Evolutionary conservation across 2,797 vertebrate genomes (phyloP).

Genomic region (Paratrypauchen microcephalus): DNA sequence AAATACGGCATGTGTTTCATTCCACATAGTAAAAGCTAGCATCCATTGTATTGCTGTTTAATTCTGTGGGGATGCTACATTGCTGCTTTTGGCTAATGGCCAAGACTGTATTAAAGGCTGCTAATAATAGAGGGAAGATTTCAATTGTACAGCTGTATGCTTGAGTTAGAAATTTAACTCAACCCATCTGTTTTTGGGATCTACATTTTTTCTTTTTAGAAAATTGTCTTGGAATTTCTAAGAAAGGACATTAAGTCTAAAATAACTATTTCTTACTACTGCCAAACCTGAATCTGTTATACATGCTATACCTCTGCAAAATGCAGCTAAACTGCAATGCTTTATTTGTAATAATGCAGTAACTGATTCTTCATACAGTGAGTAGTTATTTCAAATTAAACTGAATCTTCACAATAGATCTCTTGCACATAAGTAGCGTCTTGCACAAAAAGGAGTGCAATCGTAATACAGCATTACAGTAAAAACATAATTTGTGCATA

Average conservation of each 20-base stretch:
- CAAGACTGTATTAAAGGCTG: slow-evolving; percentile 1
- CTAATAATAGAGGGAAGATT: slow-evolving; percentile 11
- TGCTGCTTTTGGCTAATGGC: slow-evolving; percentile 2
- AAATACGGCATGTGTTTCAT: neutral
- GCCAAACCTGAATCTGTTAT: too few species aligned
- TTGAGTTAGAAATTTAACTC: slow-evolving; percentile 4
- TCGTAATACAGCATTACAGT: neutral
- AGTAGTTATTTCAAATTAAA: neutral
- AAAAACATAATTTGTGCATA: neutral
- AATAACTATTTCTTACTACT: neutral
- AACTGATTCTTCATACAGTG: neutral
- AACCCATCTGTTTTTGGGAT: neutral
- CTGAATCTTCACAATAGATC: neutral
- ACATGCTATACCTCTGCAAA: neutral
- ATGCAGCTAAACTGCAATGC: neutral
- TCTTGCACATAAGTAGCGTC: neutral
- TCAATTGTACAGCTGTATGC: slow-evolving; percentile 13
- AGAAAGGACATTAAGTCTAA: neutral
- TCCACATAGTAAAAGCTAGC: slow-evolving; percentile 11
- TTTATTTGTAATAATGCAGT: neutral
- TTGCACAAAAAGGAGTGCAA: neutral
- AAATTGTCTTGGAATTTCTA: neutral
- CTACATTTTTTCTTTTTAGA: neutral
- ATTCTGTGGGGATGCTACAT: slow-evolving; percentile 7
- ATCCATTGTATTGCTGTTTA: neutral